Conservation (phyloP, 2,113 vertebrate species). For the Chrysemys picta region DNA sequence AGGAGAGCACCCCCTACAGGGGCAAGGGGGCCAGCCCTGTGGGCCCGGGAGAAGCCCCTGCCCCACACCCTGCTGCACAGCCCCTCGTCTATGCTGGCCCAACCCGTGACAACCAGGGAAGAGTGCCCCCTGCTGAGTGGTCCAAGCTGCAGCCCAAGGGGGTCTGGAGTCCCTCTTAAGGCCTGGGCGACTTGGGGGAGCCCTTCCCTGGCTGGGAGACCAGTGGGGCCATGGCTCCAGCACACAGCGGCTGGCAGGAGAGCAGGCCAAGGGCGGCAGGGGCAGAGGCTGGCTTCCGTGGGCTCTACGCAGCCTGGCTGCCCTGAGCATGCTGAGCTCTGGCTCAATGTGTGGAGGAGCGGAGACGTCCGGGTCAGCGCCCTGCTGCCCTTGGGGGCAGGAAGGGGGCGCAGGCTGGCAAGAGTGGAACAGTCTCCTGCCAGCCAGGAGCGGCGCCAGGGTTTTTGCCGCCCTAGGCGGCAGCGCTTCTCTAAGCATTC, state of each 20-base stretch:
- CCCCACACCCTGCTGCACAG: accelerated
- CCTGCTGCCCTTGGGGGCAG: not conserved
- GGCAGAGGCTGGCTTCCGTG: no score
- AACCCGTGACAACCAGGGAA: not conserved
- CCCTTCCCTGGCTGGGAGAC: no score
- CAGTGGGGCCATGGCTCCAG: no score
- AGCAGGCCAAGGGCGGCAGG: no score
- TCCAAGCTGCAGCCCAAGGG: not conserved
- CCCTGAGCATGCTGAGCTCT: no score
- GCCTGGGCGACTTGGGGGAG: no score
- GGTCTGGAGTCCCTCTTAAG: not conserved
- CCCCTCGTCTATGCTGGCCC: accelerated
- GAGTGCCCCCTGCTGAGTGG: not conserved
- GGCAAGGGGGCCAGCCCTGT: not conserved
- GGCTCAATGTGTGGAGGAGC: not conserved
- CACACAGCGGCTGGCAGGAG: no score
- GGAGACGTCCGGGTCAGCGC: not conserved
- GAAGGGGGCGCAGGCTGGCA: not conserved
- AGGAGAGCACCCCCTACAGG: not conserved
- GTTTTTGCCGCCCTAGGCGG: no score
- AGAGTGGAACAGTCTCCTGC: no score
- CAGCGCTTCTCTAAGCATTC: no score
- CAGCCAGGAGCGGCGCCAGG: no score
- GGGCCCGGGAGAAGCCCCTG: not conserved
- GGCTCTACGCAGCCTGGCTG: no score